Conservation (phyloP, 1,140 invertebrate species). For the Coptotermes formosanus region DNA sequence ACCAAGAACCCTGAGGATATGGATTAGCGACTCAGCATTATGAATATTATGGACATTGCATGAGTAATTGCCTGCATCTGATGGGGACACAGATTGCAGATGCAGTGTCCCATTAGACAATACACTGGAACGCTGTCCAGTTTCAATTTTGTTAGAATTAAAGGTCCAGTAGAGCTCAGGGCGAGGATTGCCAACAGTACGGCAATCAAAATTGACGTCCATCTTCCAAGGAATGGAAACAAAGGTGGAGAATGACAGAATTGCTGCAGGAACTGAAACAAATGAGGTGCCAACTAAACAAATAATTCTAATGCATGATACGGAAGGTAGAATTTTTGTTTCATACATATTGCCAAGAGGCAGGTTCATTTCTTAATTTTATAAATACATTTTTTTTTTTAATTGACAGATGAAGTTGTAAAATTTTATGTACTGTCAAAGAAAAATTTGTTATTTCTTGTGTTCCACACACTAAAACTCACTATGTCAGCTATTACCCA, state of each 20-base stretch:
- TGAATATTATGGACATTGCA: constrained; percentile 50
- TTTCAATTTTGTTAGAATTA: not conserved
- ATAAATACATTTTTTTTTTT: too few relatives aligned
- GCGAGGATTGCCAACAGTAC: constrained; percentile 41
- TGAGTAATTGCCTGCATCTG: constrained; percentile 50
- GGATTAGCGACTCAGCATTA: constrained; percentile 47
- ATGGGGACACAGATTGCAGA: constrained; percentile 39
- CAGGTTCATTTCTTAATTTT: too few relatives aligned
- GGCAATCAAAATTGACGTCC: constrained; percentile 41
- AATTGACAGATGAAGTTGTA: too few relatives aligned
- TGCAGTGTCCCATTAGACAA: constrained; percentile 30
- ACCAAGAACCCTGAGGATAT: constrained; percentile 51
- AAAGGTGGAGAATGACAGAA: constrained; percentile 39
- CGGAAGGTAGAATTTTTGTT: too few relatives aligned
- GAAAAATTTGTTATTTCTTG: too few relatives aligned
- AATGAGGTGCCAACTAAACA: too few relatives aligned
- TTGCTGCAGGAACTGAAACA: constrained; percentile 40
- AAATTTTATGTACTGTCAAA: too few relatives aligned
- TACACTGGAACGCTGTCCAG: not conserved
- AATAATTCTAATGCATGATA: too few relatives aligned
- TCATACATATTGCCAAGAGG: too few relatives aligned
- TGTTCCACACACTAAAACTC: too few relatives aligned
- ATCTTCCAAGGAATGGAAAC: constrained; percentile 40
- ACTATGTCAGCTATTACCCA: too few relatives aligned
- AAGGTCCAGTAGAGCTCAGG: constrained; percentile 38